Evolutionary conservation across 2,113 vertebrate species (phyloP).

Genomic region (Cricetomys ansorgei): DNA sequence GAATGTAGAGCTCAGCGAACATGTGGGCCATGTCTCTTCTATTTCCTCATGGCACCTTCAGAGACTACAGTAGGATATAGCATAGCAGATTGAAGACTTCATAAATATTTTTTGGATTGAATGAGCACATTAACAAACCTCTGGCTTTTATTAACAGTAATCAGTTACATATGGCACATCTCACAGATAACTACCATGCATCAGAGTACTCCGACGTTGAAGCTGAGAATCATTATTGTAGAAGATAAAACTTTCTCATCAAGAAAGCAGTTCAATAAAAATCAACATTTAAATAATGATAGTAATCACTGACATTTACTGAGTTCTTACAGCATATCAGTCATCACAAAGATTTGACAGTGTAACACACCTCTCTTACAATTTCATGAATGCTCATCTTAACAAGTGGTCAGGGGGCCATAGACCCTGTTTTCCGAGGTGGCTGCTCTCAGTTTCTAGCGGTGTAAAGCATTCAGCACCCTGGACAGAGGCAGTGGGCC

Average conservation of each 20-base stretch:
- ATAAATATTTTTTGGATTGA: constrained; percentile 47
- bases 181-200: constrained; percentile 37
- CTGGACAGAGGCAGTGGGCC: background rate
- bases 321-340: background rate
- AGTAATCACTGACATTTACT: constrained; percentile 13
- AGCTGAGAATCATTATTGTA: constrained; percentile 18
- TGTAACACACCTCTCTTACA: background rate
- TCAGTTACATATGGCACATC: background rate
- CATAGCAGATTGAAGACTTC: background rate
- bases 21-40: background rate
- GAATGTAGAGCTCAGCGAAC: background rate
- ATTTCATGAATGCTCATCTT: background rate
- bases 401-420: background rate
- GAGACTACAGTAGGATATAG: background rate
- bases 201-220: constrained; percentile 38
- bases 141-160: constrained; percentile 38
- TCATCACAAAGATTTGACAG: background rate
- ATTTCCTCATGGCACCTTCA: background rate
- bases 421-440: background rate
- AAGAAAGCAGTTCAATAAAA: constrained; percentile 38
- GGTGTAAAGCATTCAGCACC: background rate
- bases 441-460: background rate
- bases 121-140: constrained; percentile 1
- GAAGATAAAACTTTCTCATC: constrained; percentile 47
- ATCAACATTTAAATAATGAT: constrained; percentile 33